Evolutionary conservation across 2,888 invertebrate genomes (phyloP), one percentile per base, ranked within the genome.

Genomic region (Salpingus planirostris): DNA sequence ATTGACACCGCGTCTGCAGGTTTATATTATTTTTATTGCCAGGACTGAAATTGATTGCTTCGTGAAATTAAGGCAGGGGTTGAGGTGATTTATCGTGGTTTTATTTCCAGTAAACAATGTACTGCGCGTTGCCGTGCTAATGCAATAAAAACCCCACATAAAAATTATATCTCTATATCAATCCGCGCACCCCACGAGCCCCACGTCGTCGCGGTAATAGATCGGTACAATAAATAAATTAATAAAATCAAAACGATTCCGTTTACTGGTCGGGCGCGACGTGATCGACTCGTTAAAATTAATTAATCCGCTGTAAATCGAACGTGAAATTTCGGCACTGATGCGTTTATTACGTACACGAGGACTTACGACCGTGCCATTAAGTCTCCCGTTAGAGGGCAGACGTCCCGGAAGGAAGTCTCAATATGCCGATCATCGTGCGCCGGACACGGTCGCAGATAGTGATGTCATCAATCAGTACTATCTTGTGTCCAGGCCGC

Each of bases 1-100:
- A 62, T 63, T 61, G 62, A 62, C 62, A 62, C 59, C 57, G 50
- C 57, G 57, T 55, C 59, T 59, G 55, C 60, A 60, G 60, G 61
- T 61, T 59, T 57, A 57, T 59, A 58, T 61, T 59, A 60, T 60
- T 60, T 59, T 59, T 59, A 60, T 60, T 51, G 54, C 54, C 39
- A 29, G 21, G 46, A 46, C 52, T 52, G 53, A 46, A 55, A 57
- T 55, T 55, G 57, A 57, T 56, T 54, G 55, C 56, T 55, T 37
- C 38, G 49, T 43, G 53, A 40, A 55, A 55, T 56, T 56, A 55
- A 52, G 54, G 45, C 47, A 44, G 53, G 53, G 49, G 47, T 43
- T 44, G 46, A 51, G 52, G 52, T 55, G 55, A 57, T 57, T 57
- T 57, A 57, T 57, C 50, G 50, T 49, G 44, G 49, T 52, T 55